Evolutionary conservation across 1,140 invertebrate species (phyloP), one percentile per base, ranked within the genome.

Genomic region (Leptopilina boulardi): DNA sequence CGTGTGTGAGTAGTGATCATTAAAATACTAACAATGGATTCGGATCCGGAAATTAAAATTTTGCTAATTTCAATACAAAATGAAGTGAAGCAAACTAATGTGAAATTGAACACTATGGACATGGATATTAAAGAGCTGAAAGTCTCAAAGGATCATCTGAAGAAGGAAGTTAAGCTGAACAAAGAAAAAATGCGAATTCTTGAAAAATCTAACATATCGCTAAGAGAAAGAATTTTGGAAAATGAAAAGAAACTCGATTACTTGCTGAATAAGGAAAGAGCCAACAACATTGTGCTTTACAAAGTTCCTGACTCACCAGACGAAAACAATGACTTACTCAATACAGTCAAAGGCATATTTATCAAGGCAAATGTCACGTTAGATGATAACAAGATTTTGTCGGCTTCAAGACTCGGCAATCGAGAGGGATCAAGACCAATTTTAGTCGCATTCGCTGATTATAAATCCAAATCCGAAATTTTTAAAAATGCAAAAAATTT

Each of bases 61-160:
- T 51, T 51, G 47, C 6, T 51, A 51, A 51, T 51, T 51, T 51
- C 47, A 0, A 51, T 51, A 18, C 47, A 51, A 51, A 51, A 6
- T 51, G 47, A 51, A n/a, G 47, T 51, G 15, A 51, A 51, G 15
- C 47, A 51, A 51, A 51, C 47, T 51, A 51, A 51, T 51, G n/a
- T 18, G n/a, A 51, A 51, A 51, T n/a, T 51, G 47, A n/a, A 51
- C n/a, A 51, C 47, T n/a, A n/a, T 44, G 42, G 42, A 44, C 10
- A 11, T 11, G 15, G 42, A 44, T 44, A 44, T 44, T 15, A 44
- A 44, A 4, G 42, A 44, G 42, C 4, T 44, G 15, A 44, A 44
- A 11, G 10, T 44, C 15, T 44, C 42, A 44, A 44, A 15, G 42
- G 42, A 44, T 13, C 10, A 47, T 1, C 15, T 47, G 13, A 47